Conservation (phyloP, 2,888 invertebrate genomes). For the Acrobasis repandana region DNA sequence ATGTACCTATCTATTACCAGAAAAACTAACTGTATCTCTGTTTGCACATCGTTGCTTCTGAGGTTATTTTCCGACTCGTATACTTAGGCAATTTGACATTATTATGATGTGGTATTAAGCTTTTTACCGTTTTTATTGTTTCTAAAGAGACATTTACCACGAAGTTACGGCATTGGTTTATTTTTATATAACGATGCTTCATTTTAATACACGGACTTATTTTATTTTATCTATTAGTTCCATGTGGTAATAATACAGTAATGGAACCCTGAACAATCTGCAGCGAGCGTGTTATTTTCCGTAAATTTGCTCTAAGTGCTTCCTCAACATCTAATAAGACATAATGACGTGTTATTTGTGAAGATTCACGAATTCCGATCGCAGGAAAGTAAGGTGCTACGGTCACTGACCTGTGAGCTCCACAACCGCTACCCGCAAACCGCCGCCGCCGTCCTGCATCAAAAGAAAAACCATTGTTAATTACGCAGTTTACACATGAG, state of each 20-base stretch:
- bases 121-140: conserved; percentile 38
- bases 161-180: conserved; percentile 31
- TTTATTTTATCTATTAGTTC: conserved; percentile 36
- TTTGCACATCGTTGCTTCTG: conserved; percentile 70
- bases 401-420: conserved; percentile 75
- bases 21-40: conserved; percentile 67
- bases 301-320: conserved; percentile 75
- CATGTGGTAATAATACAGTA: conserved; percentile 64
- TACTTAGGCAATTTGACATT: conserved; percentile 55
- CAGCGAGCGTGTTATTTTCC: conserved; percentile 68
- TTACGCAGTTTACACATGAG: conserved; percentile 61
- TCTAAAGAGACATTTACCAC: conserved; percentile 8
- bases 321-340: conserved; percentile 76
- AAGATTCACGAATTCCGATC: conserved; percentile 78
- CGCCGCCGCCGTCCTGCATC: conserved; percentile 66
- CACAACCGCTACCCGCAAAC: conserved; percentile 61
- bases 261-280: conserved; percentile 63
- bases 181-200: background rate
- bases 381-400: conserved; percentile 60
- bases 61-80: conserved; percentile 54
- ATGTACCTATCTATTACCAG: conserved; percentile 52
- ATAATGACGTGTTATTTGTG: conserved; percentile 78
- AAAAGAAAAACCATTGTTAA: conserved; percentile 67
- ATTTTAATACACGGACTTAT: conserved; percentile 25
- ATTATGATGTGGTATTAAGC: conserved; percentile 44